Conservation (phyloP, 2,113 vertebrate species). For the Meriones unguiculatus region DNA sequence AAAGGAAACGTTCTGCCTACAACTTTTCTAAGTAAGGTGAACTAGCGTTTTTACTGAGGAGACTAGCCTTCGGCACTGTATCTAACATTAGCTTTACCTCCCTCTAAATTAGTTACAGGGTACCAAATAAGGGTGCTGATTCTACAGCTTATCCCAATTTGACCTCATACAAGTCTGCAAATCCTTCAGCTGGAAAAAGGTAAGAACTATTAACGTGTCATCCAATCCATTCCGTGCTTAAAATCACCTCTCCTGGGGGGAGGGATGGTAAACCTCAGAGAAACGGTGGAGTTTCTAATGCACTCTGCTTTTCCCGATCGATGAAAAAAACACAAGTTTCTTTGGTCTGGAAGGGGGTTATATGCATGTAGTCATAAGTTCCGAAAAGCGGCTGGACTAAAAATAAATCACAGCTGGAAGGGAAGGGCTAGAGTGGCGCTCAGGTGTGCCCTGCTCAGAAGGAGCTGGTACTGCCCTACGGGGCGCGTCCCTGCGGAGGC, state of each 20-base stretch:
- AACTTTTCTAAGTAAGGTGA: not conserved
- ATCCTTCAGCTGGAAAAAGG: not conserved
- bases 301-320: not conserved
- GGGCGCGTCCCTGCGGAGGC: not conserved
- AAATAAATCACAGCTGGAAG: not conserved
- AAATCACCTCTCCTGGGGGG: not conserved
- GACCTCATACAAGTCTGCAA: not conserved
- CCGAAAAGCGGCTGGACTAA: not conserved
- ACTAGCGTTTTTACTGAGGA: not conserved
- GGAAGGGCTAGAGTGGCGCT: too few species aligned
- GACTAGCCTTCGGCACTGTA: not conserved
- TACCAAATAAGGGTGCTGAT: not conserved
- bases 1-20: not conserved
- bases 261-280: not conserved
- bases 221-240: not conserved
- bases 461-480: slow-evolving; percentile 1
- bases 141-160: not conserved
- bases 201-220: not conserved
- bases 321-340: not conserved
- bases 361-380: not conserved
- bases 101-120: not conserved
- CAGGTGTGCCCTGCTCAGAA: not conserved
- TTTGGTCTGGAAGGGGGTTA: not conserved
- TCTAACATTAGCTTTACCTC: not conserved
- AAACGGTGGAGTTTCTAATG: not conserved